Base-by-base conservation (phyloP, 2,888 invertebrate genomes). In the Stenodera caucasica region DNA sequence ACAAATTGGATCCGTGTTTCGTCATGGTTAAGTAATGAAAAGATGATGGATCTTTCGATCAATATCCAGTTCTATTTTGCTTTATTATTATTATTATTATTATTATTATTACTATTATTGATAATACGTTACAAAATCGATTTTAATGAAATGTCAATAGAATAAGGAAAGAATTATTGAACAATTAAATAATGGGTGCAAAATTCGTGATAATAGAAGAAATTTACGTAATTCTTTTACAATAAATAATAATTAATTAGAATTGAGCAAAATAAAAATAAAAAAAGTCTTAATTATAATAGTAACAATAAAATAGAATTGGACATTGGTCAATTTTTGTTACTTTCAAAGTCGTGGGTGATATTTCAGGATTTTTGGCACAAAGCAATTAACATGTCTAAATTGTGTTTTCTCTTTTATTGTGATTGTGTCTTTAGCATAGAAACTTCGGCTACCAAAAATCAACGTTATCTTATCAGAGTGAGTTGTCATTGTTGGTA, bases 401-500 rank as follows among this genome's bases (percentile, higher is more conserved):
- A 45, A 1, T 11, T 8, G 4, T 5, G 26, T 26, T 7, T 3
- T 7, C 26, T 50, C 2, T n/a, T 32, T 32, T 55, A 33, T 33
- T 33, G 33, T 12, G 33, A 12, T 11, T 33, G 33, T 30, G 30
- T n/a, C n/a, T n/a, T n/a, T n/a, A n/a, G n/a, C n/a, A n/a, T n/a
- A n/a, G n/a, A n/a, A n/a, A n/a, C n/a, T n/a, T n/a, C n/a, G n/a
- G n/a, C n/a, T n/a, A n/a, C n/a, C n/a, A n/a, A n/a, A n/a, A n/a
- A n/a, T n/a, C 14, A 57, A 50, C 2, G 57, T 35, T 32, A 12
- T 67, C 54, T 59, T 66, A 64, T 58, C 69, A 63, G 68, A 68
- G 69, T 71, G 67, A 73, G 72, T 72, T 72, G 69, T 72, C 68
- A 73, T 68, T 71, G 66, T 63, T 40, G 29, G 53, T 33, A 59